These are phyloP conservation scores for Idris sp. DNA, from an alignment of 1,140 invertebrate genomes.

Conservation along the genomic window DNA sequence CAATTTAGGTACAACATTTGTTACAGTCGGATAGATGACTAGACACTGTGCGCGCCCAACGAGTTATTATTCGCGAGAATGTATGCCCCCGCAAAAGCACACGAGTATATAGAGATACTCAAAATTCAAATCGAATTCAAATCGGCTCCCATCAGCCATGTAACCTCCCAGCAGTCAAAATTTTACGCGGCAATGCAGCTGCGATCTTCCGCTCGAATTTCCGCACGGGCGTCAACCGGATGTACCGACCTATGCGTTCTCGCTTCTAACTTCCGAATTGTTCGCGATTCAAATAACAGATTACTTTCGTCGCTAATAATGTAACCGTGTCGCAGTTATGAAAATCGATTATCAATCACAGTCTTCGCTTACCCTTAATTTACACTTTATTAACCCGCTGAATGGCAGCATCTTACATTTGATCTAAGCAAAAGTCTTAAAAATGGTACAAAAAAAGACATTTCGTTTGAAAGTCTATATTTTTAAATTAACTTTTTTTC, in stretches of 20 bases:
- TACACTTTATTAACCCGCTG: conserved; percentile 14
- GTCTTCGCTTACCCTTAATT: conserved; percentile 17
- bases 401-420: no score
- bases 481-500: no score
- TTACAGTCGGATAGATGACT: conserved; percentile 43
- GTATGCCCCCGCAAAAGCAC: conserved; percentile 54
- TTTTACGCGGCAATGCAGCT: conserved; percentile 63
- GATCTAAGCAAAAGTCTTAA: no score
- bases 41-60: conserved; percentile 24
- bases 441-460: no score
- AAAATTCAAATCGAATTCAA: conserved; percentile 66
- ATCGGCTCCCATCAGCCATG: conserved; percentile 57
- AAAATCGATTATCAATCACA: conserved; percentile 41
- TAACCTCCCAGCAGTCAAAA: conserved; percentile 53
- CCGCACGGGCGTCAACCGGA: conserved; percentile 55
- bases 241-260: conserved; percentile 52
- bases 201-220: conserved; percentile 65
- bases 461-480: no score
- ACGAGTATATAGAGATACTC: conserved; percentile 55
- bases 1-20: conserved; percentile 43
- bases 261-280: conserved; percentile 55
- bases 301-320: conserved; percentile 52
- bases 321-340: conserved; percentile 21
- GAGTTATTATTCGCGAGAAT: conserved; percentile 35
- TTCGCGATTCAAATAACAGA: conserved; percentile 56